These are phyloP conservation scores for Metacarcinus magister DNA, from an alignment of 2,888 invertebrate genomes.

Conservation along the genomic window DNA sequence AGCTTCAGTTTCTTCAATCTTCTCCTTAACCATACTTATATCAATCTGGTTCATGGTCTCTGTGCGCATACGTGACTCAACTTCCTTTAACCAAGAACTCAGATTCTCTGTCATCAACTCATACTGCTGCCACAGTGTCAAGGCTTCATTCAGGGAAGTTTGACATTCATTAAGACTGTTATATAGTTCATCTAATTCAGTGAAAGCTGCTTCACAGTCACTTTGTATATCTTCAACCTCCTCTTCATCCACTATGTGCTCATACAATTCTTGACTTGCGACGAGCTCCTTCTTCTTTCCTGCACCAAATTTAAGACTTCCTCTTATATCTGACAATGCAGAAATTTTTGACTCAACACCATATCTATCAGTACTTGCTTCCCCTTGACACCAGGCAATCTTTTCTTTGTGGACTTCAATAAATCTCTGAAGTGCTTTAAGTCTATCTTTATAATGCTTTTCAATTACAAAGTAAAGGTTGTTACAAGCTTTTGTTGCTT, in stretches of 20 bases:
- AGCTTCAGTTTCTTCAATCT: conserved; percentile 88
- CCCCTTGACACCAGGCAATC: conserved; percentile 95
- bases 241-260: conserved; percentile 90
- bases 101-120: conserved; percentile 91
- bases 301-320: conserved; percentile 74
- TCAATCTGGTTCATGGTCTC: conserved; percentile 91
- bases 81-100: conserved; percentile 91
- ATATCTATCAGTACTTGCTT: conserved; percentile 94
- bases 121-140: conserved; percentile 92
- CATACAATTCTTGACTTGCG: conserved; percentile 89
- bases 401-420: conserved; percentile 93
- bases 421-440: conserved; percentile 91
- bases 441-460: conserved; percentile 94
- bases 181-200: conserved; percentile 89
- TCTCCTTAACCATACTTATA: conserved; percentile 89
- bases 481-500: conserved; percentile 91
- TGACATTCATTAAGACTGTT: conserved; percentile 89
- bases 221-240: conserved; percentile 88
- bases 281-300: conserved; percentile 87
- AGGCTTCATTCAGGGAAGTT: conserved; percentile 89
- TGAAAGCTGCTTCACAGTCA: conserved; percentile 74
- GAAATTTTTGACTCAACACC: conserved; percentile 95
- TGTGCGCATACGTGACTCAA: conserved; percentile 90
- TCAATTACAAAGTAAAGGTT: conserved; percentile 88
- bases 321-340: conserved; percentile 90